These are phyloP conservation scores for Asteroscopus sphinx DNA, from an alignment of 2,888 invertebrate species.

Conservation along the genomic window DNA sequence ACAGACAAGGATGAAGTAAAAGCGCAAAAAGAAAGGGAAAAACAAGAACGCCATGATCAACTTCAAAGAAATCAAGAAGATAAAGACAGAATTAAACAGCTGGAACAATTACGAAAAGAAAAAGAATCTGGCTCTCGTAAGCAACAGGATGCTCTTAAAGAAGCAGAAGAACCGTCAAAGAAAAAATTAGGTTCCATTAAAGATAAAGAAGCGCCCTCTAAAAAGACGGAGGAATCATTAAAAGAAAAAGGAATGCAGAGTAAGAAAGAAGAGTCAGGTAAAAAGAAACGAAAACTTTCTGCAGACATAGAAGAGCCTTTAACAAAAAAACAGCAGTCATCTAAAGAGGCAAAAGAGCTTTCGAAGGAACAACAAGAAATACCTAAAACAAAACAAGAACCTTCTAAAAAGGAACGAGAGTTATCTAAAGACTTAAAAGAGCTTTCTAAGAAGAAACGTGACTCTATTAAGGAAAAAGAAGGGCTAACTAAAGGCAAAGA, in stretches of 20 bases:
- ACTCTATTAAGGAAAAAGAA: neutral
- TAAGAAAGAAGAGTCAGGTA: neutral
- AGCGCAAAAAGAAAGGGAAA: neutral
- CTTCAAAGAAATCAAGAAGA: neutral
- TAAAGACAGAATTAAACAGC: slow-evolving; percentile 1
- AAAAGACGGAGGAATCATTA: neutral
- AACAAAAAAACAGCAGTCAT: neutral
- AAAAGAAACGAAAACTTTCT: neutral
- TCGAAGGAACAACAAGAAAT: neutral
- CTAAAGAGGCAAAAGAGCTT: neutral
- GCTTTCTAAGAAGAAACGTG: neutral
- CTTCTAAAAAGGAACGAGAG: neutral
- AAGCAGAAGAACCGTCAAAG: neutral
- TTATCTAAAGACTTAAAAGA: neutral
- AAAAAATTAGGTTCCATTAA: neutral
- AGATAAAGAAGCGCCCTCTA: neutral
- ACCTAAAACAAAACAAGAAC: neutral
- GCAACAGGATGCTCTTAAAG: neutral
- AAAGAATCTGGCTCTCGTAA: slow-evolving; percentile 4
- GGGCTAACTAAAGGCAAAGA: neutral
- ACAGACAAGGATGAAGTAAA: neutral
- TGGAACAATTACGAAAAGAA: slow-evolving; percentile 7
- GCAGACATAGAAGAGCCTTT: neutral
- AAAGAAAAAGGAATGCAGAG: neutral
- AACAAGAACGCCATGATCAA: neutral